phyloP scores from a whole-genome alignment of 1,140 invertebrate genomes.

The Tetraneura akinire region DNA sequence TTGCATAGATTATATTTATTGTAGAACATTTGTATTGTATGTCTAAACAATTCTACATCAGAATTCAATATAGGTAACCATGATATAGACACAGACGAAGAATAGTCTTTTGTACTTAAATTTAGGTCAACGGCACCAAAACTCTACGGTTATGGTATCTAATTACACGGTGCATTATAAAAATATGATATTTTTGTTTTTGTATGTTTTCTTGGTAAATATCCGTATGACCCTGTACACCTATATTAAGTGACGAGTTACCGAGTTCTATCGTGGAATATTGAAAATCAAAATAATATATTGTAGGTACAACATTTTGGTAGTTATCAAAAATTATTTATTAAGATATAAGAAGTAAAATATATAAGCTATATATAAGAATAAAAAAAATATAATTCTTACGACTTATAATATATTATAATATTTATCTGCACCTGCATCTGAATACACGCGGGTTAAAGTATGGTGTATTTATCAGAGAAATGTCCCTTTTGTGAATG shows the following conservation, averaged over 20 bases:
- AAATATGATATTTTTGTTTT: background rate
- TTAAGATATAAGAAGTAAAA: too few species aligned
- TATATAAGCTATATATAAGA: too few species aligned
- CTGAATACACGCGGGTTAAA: too few species aligned
- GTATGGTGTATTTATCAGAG: background rate
- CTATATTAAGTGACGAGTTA: background rate
- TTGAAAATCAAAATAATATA: background rate
- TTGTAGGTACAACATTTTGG: background rate
- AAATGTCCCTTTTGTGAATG: background rate
- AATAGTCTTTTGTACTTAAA: constrained; percentile 32
- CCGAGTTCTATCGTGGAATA: background rate
- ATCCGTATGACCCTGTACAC: background rate
- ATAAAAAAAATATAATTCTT: background rate
- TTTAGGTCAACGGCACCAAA: constrained; percentile 47
- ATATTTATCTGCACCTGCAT: background rate
- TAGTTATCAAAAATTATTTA: too few species aligned
- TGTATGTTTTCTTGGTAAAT: constrained; percentile 19
- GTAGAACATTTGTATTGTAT: constrained; percentile 12
- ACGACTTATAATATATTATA: too few species aligned
- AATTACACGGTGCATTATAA: constrained; percentile 44
- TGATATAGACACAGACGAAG: background rate
- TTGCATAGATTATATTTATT: background rate
- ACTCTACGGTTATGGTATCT: constrained; percentile 20
- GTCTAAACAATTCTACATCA: too few species aligned
- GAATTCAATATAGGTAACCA: constrained; percentile 43